Base-by-base conservation (phyloP, 2,888 invertebrate genomes). In the Catocala fraxini region DNA sequence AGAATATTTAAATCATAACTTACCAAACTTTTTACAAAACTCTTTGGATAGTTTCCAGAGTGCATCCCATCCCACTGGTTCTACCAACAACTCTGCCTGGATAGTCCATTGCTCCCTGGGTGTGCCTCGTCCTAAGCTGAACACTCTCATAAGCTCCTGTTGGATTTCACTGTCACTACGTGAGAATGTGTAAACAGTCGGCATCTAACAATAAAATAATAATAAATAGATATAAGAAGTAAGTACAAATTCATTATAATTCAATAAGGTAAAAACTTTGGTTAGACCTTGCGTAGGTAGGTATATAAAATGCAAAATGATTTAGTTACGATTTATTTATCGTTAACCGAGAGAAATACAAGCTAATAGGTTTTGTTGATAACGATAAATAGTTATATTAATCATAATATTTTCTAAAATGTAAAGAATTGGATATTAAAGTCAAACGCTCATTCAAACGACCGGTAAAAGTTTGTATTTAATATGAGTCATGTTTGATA, bases 51-150 rank as follows among this genome's bases (percentile, higher is more conserved):
- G 93, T 84, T 96, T 96, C 96, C 96, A 96, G 7, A 96, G 76
- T 0, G 96, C 96, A 75, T 96, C 96, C 96, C 96, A 96, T 0
- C 96, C 96, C 0, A 94, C 95, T 0, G 96, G 95, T 73, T 96
- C 96, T 1, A 96, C 87, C 0, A 95, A 86, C 35, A 96, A 77
- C 76, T 96, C 96, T 0, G 94, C 93, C 45, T 93, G 90, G 52
- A 89, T 72, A 49, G 85, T 86, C 93, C 94, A 94, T 65, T 93
- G 93, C 59, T 94, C 93, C 0, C 86, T 83, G 1, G 90, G 89
- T 0, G 90, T 90, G 5, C 91, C 89, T 0, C 88, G 83, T 0
- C 89, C 89, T 0, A 88, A 82, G 63, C 86, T 89, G 68, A 93
- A 91, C 41, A 94, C 89, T 1, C 84, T 74, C 25, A 91, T 66